Base-by-base conservation (phyloP, 2,113 vertebrate genomes). In the Bagarius yarrelli region DNA sequence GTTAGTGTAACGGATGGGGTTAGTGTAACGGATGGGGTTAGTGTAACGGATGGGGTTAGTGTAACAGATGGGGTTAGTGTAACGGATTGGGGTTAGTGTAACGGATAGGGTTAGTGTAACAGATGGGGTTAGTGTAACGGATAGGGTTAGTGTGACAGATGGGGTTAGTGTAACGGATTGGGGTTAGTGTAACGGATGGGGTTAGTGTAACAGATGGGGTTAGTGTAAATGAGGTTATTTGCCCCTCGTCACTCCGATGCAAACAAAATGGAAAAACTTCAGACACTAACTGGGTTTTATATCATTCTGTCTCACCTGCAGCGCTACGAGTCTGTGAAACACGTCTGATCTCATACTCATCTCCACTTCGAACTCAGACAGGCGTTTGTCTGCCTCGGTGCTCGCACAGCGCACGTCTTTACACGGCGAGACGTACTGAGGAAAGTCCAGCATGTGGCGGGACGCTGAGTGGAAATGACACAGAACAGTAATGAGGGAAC, bases 311-410 rank as follows among this genome's bases (percentile, higher is more conserved):
- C 5, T 86, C 93, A 98, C 97, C 94, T 98, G 93, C 84, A 99
- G 89, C 79, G 91, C 93, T 81, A 93, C 88, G 73, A 98, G 90
- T 86, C 93, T 94, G 87, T 91, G 88, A 89, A 98, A 98, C 56
- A 99, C 92, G 18, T 99, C 96, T 83, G 92, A 92, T 90, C 95
- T 94, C 97, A 98, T 98, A 84, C 94, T 96, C 87, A 97, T 93
- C 90, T 98, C 96, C 83, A 98, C 95, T 76, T 99, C 96, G 59
- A 99, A 98, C 85, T 93, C 93, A 4, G 96, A 97, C 85, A 99
- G 95, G 3, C 86, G 94, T 88, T 98, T 98, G 90, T 98, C 96
- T 5, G 97, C 96, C 85, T 96, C 93, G 0, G 96, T 97, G 90
- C 97, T 98, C 23, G 96, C 96, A 5, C 91, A 87, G n/a, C 96